Evolutionary conservation across 2,113 vertebrate species (phyloP), one percentile per base, ranked within the genome.

Genomic region (Hippocampus abdominalis): DNA sequence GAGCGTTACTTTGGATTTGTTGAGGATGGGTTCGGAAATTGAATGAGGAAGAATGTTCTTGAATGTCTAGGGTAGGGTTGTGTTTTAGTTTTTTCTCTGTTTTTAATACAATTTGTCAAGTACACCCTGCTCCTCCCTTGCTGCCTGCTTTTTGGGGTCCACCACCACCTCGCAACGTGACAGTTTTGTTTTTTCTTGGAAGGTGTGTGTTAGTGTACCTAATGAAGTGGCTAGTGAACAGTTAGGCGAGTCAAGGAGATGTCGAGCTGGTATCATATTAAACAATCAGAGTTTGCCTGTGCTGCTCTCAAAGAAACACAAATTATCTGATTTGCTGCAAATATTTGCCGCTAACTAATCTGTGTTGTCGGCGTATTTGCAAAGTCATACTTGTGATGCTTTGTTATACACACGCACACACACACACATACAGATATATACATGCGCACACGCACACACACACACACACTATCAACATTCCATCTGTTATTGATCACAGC

Each of bases 301-400:
- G 76, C 65, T 72, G 78, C 57, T 16, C 27, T 77, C 82, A 80
- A 78, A 76, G 84, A 36, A 81, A 77, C 69, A 84, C 83, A 48
- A 82, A 82, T 84, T 80, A 53, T 78, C 65, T 84, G 87, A 88
- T 87, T 87, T 9, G 77, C 53, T 7, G 84, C 81, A 89, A 90
- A 90, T 89, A 88, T 90, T 90, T 89, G 86, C 76, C 66, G 79
- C 84, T 8, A 89, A 87, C 82, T 84, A 88, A 83, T 88, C 87
- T 83, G 83, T 80, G 83, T 84, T 71, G 16, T 68, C 48, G 65
- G 21, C 7, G 71, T 88, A 82, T 87, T 88, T 90, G 76, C 70
- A 20, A 74, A 82, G 78, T 71, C 70, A 69, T 73, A 77, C 53
- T 66, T 66, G 67, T 75, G 49, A 56, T 56, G 42, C 69, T 25